phyloP scores from a whole-genome alignment of 2,113 vertebrate genomes.

The Anthoscopus minutus region DNA sequence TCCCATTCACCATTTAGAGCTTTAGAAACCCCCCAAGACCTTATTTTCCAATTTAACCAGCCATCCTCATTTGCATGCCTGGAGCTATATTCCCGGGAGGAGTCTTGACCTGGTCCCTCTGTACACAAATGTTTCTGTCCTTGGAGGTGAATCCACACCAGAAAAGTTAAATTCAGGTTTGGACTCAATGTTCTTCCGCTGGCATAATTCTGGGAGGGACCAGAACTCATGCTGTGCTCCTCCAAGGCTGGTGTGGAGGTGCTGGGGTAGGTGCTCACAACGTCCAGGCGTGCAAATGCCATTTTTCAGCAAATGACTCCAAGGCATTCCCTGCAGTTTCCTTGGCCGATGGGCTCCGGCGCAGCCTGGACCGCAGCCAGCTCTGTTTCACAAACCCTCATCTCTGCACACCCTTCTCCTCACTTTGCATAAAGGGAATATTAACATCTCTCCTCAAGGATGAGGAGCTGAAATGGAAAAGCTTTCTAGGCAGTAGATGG shows the following conservation, averaged over 20 bases:
- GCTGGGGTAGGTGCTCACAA: not conserved
- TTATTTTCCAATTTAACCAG: not conserved
- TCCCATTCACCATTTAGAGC: not conserved
- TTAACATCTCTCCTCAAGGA: not conserved
- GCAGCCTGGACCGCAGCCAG: not conserved
- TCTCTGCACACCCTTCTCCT: not conserved
- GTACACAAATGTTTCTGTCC: not conserved
- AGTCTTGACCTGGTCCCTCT: not conserved
- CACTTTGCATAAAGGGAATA: not conserved
- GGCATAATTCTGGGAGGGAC: not conserved
- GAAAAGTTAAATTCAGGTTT: not conserved
- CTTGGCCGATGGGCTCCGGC: not conserved
- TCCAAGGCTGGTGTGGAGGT: not conserved
- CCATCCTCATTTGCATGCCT: not conserved
- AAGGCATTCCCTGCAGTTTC: not conserved
- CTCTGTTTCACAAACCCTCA: conserved; percentile 20
- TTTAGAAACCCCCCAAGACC: not conserved
- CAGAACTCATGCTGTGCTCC: not conserved
- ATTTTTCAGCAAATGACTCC: not conserved
- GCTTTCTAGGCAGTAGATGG: not conserved
- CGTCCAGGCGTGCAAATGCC: not conserved
- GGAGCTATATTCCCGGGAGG: not conserved
- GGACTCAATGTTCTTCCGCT: accelerated
- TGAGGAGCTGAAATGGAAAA: not conserved
- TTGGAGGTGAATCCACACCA: not conserved